Evolutionary conservation across 2,888 invertebrate genomes (phyloP), one percentile per base, ranked within the genome.

Genomic region (Ferdinandea cuprea): DNA sequence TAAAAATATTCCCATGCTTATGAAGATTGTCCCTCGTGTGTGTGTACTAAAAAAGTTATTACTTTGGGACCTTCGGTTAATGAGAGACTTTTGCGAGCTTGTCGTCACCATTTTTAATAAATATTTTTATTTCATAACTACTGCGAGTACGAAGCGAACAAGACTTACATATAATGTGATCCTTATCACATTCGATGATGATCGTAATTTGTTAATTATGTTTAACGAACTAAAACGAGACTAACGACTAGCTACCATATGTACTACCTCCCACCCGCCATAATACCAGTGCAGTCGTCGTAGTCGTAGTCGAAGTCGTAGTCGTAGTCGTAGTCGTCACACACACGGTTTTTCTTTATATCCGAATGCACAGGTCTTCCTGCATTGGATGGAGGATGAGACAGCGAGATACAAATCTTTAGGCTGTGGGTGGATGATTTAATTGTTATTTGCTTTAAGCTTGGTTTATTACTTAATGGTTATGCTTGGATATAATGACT

Each of bases 121-220:
- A 58, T 21, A 42, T 50, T 54, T 59, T 37, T 30, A 15, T 17
- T 77, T 30, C 32, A 30, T 32, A 46, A 19, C 4, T 19, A 44
- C 35, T 9, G 3, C 6, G 61, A 59, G 11, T 46, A 63, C 37
- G 44, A 71, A 40, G n/a, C n/a, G n/a, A n/a, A n/a, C n/a, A n/a
- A n/a, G n/a, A n/a, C n/a, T n/a, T 44, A 58, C 37, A 30, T 40
- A 37, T 35, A 65, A 69, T 71, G 54, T 35, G 76, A 80, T 81
- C 44, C 58, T 72, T 78, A 78, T 78, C 78, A 37, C 17, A 21
- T 17, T 44, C 48, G 59, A 58, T 61, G 61, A 52, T 68, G 68
- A 78, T 83, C 66, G 68, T 72, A 78, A 78, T 83, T 83, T 73
- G 83, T 83, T 83, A 78, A 78, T 83, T 83, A 78, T 78, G 83